Percentiles rank a stretch among this genome's conserved stretches.
These are phyloP conservation scores for Napeogenes inachia DNA, from an alignment of 2,888 invertebrate genomes.

Conservation along the genomic window DNA sequence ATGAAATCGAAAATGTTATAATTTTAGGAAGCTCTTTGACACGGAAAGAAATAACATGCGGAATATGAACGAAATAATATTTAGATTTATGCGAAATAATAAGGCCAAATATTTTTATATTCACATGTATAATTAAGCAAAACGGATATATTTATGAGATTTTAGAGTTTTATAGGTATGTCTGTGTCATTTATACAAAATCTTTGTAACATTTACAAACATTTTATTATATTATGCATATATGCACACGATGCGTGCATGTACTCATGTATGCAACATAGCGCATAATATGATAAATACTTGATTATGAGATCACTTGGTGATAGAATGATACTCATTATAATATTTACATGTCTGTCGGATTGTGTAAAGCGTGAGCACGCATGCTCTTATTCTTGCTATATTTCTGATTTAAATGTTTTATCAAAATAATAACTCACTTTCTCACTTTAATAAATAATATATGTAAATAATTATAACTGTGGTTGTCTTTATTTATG, in stretches of 20 bases:
- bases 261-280: neutral
- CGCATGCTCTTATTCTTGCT: too few relatives aligned
- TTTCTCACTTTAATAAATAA: too few relatives aligned
- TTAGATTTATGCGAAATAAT: too few relatives aligned
- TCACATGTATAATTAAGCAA: too few relatives aligned
- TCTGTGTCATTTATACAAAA: too few relatives aligned
- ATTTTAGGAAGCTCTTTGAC: constrained; percentile 3
- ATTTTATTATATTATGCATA: neutral
- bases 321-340: constrained; percentile 1
- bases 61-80: too few relatives aligned
- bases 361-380: neutral
- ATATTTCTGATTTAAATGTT: neutral
- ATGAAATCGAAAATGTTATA: constrained; percentile 16
- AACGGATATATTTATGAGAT: too few relatives aligned
- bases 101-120: too few relatives aligned
- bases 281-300: constrained; percentile 3
- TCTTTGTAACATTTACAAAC: too few relatives aligned
- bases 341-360: neutral
- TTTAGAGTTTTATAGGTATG: too few relatives aligned
- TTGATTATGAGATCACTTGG: neutral
- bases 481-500: too few relatives aligned
- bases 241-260: neutral
- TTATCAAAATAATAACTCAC: neutral
- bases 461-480: too few relatives aligned
- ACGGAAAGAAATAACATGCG: neutral